These are phyloP conservation scores for Baryphthengus martii DNA, from an alignment of 2,113 vertebrate genomes.

Conservation along the genomic window DNA sequence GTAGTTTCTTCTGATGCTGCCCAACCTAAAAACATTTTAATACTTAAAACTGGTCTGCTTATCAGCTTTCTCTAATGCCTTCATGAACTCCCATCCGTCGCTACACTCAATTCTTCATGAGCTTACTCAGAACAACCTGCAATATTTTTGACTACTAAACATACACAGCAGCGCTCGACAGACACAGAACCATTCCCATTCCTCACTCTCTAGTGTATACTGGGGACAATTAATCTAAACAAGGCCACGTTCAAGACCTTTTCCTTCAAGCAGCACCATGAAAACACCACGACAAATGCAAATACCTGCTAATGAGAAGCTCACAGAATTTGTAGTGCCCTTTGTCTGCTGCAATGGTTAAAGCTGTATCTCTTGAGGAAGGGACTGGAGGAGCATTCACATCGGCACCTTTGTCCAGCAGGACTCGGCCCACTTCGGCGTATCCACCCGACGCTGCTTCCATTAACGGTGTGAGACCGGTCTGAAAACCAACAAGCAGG, in stretches of 20 bases:
- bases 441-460: constrained; percentile 99
- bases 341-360: constrained; percentile 98
- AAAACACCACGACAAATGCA: background rate
- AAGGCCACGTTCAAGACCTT: rapidly evolving
- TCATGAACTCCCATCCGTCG: background rate
- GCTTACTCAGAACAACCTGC: background rate
- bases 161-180: rapidly evolving
- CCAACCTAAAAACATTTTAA: background rate
- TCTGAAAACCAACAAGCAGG: constrained; percentile 68
- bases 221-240: background rate
- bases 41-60: background rate
- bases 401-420: constrained; percentile 97
- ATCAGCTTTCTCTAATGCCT: background rate
- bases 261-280: background rate
- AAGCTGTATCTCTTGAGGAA: constrained; percentile 95
- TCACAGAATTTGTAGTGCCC: constrained; percentile 99
- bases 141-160: background rate
- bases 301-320: constrained; percentile 95
- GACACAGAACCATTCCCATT: background rate
- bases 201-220: rapidly evolving
- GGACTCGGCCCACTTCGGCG: constrained; percentile 94
- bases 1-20: background rate
- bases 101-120: background rate
- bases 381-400: constrained; percentile 97
- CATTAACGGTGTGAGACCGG: constrained; percentile 96